Base-by-base conservation (phyloP, 2,113 vertebrate species). In the Sclerurus mexicanus region DNA sequence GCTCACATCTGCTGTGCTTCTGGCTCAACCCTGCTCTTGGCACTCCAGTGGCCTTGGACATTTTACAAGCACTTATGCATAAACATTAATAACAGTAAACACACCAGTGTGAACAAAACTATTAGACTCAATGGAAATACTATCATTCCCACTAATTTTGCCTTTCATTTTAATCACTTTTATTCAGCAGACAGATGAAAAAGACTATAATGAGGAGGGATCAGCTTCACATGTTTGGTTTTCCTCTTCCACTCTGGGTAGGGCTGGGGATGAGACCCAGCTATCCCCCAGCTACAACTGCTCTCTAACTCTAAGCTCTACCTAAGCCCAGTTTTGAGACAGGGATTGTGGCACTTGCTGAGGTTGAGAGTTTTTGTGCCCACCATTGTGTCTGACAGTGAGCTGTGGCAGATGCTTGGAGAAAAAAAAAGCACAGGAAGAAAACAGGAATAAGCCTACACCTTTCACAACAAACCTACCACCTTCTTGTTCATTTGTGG, bases 121-220 rank as follows among this genome's bases (percentile, higher is more conserved):
- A 89, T 64, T 67, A 78, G 58, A 39, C 64, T 59, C 73, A 67
- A 90, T 47, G 75, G 92, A 59, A 95, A 91, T 67, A 35, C 27
- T 47, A 90, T 89, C 68, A 81, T 62, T 50, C 56, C 52, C 69
- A 10, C 80, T 84, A 81, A 93, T 97, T 96, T 68, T 23, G n/a
- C 76, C 66, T 92, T 92, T 84, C 60, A 80, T 62, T 95, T 95
- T 84, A 93, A 93, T 89, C 89, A 18, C 20, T 2, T 74, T 58
- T 23, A 69, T 90, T 89, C 84, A 52, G 60, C 56, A 92, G 44
- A 28, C 64, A 90, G 83, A 92, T 95, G 42, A 28, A 81, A 86
- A 90, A 69, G 47, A 96, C 93, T 80, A 12, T 23, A 71, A 55
- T 0, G 4, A 86, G 23, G 42, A 93, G 12, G 21, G 35, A 80